Conservation (phyloP, 2,888 invertebrate genomes). For the Gastracanthus pulcherrimus region DNA sequence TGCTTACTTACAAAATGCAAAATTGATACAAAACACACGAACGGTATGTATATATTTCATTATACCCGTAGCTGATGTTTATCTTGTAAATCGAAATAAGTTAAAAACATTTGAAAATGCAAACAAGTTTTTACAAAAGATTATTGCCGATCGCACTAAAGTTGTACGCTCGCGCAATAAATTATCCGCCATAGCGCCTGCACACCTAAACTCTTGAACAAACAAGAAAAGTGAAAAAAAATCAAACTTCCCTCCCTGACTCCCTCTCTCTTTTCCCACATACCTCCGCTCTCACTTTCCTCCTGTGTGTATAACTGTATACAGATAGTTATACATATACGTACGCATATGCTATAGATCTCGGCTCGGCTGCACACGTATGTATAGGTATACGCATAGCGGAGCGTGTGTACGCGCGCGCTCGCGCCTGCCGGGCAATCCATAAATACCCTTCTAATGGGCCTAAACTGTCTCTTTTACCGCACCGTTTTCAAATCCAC, state of each 20-base stretch:
- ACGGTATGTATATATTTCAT: too few relatives aligned
- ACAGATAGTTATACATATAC: neutral
- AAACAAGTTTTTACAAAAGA: too few relatives aligned
- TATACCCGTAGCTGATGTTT: too few relatives aligned
- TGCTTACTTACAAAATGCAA: too few relatives aligned
- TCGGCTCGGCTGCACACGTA: neutral
- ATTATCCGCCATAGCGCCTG: neutral
- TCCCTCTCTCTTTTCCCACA: neutral
- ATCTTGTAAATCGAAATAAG: too few relatives aligned
- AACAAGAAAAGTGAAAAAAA: slow-evolving; percentile 11
- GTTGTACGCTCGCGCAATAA: neutral
- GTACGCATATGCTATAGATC: too few relatives aligned
- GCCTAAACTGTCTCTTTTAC: slow-evolving; percentile 72
- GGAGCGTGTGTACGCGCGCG: slow-evolving; percentile 18
- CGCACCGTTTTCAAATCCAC: slow-evolving; percentile 63
- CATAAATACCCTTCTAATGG: slow-evolving; percentile 74
- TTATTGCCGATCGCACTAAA: neutral
- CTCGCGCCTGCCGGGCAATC: slow-evolving; percentile 66
- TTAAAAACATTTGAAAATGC: too few relatives aligned
- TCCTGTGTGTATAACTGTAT: neutral
- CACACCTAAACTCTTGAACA: neutral
- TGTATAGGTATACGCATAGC: neutral
- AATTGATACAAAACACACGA: neutral
- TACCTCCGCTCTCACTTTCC: neutral
- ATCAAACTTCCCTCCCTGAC: slow-evolving; percentile 12